Conservation (phyloP, 2,113 vertebrate species). For the Amphiprion percula region DNA sequence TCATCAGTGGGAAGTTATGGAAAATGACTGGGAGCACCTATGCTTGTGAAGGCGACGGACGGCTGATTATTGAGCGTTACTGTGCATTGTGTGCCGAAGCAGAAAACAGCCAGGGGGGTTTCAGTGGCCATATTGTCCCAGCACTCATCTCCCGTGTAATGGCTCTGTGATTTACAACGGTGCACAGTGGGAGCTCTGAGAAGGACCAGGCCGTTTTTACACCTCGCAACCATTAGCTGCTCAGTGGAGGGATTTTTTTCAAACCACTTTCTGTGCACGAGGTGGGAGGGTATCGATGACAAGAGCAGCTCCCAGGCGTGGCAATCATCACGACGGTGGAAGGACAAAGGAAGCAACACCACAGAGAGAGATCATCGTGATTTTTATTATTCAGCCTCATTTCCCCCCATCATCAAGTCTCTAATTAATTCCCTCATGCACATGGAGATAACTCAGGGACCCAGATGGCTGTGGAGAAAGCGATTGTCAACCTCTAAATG, state of each 20-base stretch:
- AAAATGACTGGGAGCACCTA: conserved; percentile 15
- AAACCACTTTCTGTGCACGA: conserved; percentile 37
- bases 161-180: conserved; percentile 60
- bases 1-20: background rate
- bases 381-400: conserved; percentile 59
- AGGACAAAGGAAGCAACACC: conserved; percentile 37
- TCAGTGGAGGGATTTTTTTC: conserved; percentile 41
- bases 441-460: conserved; percentile 37
- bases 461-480: conserved; percentile 31
- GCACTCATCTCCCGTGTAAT: conserved; percentile 54
- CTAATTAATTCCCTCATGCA: conserved; percentile 60
- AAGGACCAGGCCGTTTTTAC: conserved; percentile 33
- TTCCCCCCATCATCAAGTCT: conserved; percentile 40
- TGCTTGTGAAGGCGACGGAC: conserved; percentile 31
- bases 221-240: conserved; percentile 53
- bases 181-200: conserved; percentile 24
- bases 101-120: conserved; percentile 25
- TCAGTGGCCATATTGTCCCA: conserved; percentile 31
- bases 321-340: conserved; percentile 23
- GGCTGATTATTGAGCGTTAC: conserved; percentile 39
- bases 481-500: conserved; percentile 49
- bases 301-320: conserved; percentile 22
- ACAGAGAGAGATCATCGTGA: conserved; percentile 25
- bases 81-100: conserved; percentile 43
- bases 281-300: conserved; percentile 33